phyloP scores from a whole-genome alignment of 64 coral and sea anemone genomes.

The Montipora sp. region DNA sequence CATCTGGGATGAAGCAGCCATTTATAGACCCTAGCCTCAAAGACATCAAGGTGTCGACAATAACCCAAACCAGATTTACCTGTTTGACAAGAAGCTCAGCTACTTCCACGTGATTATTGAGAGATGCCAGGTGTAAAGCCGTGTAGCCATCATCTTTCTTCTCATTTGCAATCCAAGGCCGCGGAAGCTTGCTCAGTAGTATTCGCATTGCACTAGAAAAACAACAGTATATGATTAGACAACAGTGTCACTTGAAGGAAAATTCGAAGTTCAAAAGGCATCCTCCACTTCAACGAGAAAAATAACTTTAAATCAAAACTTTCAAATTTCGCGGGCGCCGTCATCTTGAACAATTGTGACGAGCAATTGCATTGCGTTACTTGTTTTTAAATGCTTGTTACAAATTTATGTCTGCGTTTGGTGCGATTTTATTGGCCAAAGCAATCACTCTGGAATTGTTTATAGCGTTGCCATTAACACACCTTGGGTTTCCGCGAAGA shows the following conservation, averaged over 20 bases:
- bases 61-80: constrained; percentile 13
- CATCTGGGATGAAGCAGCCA: too few species aligned
- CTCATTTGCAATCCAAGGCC: constrained; percentile 97
- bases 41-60: too few species aligned
- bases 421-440: neutral
- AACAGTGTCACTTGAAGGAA: neutral
- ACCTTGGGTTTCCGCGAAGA: constrained; percentile 96
- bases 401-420: too few species aligned
- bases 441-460: too few species aligned
- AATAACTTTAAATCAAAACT: too few species aligned
- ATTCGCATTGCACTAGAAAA: constrained; percentile 91
- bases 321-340: too few species aligned
- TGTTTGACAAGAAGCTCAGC: constrained; percentile 96
- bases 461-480: neutral
- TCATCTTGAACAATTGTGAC: too few species aligned
- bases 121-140: constrained; percentile 85
- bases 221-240: neutral
- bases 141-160: constrained; percentile 98
- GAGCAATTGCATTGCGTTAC: too few species aligned
- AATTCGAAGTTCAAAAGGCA: too few species aligned
- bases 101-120: constrained; percentile 97
- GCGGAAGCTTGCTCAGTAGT: constrained; percentile 86
- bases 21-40: too few species aligned
- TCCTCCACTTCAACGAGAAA: too few species aligned
- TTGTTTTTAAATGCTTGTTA: too few species aligned